These are phyloP conservation scores for Morone chrysops DNA, from an alignment of 2,113 vertebrate genomes.

Conservation along the genomic window DNA sequence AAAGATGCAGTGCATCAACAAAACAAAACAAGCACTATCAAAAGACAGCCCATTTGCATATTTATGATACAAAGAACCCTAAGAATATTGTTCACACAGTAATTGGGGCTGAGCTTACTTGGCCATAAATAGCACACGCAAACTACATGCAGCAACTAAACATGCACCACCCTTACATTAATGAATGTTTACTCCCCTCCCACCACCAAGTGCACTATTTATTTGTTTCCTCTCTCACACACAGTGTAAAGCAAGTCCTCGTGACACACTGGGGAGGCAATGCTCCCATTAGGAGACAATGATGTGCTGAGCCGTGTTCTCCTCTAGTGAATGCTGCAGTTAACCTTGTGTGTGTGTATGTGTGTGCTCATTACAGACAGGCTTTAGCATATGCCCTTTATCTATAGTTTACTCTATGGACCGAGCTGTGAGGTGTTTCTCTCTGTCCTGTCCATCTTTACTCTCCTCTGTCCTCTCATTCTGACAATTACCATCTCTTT, in stretches of 20 bases:
- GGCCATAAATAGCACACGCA: conserved; percentile 65
- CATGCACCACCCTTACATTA: conserved; percentile 60
- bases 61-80: conserved; percentile 57
- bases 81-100: conserved; percentile 56
- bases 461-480: conserved; percentile 20
- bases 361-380: conserved; percentile 51
- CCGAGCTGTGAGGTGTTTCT: conserved; percentile 28
- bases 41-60: conserved; percentile 67
- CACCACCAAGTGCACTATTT: conserved; percentile 38
- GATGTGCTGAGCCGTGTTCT: conserved; percentile 66
- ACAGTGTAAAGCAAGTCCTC: conserved; percentile 12
- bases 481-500: conserved; percentile 34
- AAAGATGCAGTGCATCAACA: conserved; percentile 25
- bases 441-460: background rate
- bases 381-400: conserved; percentile 46
- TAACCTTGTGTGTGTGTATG: conserved; percentile 57
- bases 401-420: conserved; percentile 49
- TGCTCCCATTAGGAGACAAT: conserved; percentile 66
- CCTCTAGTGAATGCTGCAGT: conserved; percentile 54
- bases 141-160: conserved; percentile 64
- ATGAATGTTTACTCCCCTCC: conserved; percentile 55
- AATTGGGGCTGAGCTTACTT: conserved; percentile 58
- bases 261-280: conserved; percentile 33
- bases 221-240: conserved; percentile 46
- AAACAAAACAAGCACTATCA: conserved; percentile 58